These are phyloP conservation scores for Rhogogaster chlorosoma DNA, from an alignment of 2,888 invertebrate genomes.

Conservation along the genomic window DNA sequence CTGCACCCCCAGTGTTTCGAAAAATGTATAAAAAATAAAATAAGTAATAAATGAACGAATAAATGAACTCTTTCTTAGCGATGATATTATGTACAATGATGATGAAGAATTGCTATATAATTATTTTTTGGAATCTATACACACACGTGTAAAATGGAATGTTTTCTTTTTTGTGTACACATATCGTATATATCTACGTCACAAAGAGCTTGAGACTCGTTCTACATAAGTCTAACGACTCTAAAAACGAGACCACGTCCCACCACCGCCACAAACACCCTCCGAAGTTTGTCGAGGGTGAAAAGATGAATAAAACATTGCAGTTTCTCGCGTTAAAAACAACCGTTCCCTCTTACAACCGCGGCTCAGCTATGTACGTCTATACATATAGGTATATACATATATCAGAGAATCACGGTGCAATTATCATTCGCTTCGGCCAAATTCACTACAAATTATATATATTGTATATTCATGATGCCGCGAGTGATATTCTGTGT, in stretches of 20 bases:
- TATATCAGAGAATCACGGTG: conserved; percentile 19
- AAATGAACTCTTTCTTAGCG: not conserved
- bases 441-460: conserved; percentile 22
- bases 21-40: not conserved
- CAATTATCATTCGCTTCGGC: conserved; percentile 22
- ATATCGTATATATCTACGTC: not conserved
- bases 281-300: conserved; percentile 29
- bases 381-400: not conserved
- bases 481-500: not conserved
- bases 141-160: not conserved
- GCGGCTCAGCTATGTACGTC: not conserved
- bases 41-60: not conserved
- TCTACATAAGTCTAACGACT: conserved; percentile 26
- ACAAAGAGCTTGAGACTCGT: conserved; percentile 6
- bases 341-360: not conserved
- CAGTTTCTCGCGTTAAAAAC: conserved; percentile 32
- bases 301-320: conserved; percentile 41
- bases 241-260: not conserved
- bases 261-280: not conserved
- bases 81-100: not conserved
- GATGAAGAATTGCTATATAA: no score
- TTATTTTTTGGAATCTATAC: not conserved
- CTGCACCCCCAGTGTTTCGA: not conserved
- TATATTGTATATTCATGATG: not conserved
- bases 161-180: not conserved